Percentiles rank a stretch among this genome's conserved stretches.
These are phyloP conservation scores for Saccostrea echinata DNA, from an alignment of 1,140 invertebrate species.

Conservation along the genomic window DNA sequence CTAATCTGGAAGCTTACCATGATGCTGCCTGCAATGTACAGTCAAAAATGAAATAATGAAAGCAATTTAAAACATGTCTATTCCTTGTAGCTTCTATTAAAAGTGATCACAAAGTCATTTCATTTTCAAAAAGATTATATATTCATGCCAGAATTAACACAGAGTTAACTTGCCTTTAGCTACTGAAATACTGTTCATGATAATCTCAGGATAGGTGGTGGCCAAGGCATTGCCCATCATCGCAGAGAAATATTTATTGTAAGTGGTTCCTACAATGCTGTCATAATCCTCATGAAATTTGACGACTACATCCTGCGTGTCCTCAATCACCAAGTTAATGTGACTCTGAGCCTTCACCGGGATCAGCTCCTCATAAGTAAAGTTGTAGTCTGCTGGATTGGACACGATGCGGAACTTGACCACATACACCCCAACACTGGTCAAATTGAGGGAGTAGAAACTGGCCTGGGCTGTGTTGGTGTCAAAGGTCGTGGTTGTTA, in stretches of 20 bases:
- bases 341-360: conserved; percentile 51
- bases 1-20: conserved; percentile 62
- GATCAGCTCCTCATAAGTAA: conserved; percentile 56
- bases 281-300: conserved; percentile 63
- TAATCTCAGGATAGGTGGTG: conserved; percentile 33
- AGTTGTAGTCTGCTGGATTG: conserved; percentile 62
- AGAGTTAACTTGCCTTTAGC: conserved; percentile 3
- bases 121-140: too few relatives aligned
- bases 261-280: conserved; percentile 43
- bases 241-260: conserved; percentile 47
- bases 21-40: conserved; percentile 62
- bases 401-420: conserved; percentile 62
- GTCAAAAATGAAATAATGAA: too few relatives aligned
- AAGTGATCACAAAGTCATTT: too few relatives aligned
- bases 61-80: too few relatives aligned
- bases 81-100: too few relatives aligned
- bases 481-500: conserved; percentile 55
- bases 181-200: conserved; percentile 27
- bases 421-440: conserved; percentile 58
- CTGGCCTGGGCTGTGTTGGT: conserved; percentile 49
- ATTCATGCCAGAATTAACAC: too few relatives aligned
- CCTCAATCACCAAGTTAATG: conserved; percentile 49
- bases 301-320: conserved; percentile 55
- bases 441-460: conserved; percentile 63
- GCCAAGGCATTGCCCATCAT: conserved; percentile 52